Conservation (phyloP, 2,113 vertebrate species). For the Tenrec ecaudatus region DNA sequence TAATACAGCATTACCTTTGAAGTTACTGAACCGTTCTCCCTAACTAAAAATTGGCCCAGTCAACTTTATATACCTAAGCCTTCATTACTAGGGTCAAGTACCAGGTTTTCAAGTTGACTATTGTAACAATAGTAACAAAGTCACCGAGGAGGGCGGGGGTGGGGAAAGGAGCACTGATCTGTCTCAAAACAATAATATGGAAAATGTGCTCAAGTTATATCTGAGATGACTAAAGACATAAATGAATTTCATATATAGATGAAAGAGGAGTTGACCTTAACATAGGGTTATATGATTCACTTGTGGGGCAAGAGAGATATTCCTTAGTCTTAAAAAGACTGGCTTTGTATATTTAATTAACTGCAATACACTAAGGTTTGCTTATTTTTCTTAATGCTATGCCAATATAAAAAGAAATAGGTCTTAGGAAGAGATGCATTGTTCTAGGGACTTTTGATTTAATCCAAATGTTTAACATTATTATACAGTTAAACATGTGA, state of each 20-base stretch:
- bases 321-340: neutral
- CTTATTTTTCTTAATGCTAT: neutral
- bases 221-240: neutral
- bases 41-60: neutral
- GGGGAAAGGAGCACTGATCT: neutral
- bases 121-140: neutral
- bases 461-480: neutral
- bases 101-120: neutral
- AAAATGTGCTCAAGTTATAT: neutral
- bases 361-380: neutral
- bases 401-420: neutral
- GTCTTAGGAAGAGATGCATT: neutral
- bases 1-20: neutral
- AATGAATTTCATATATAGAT: neutral
- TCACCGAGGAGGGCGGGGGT: neutral
- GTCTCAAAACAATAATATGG: neutral
- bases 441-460: constrained; percentile 1
- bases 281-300: neutral
- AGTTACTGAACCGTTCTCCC: neutral
- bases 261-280: neutral
- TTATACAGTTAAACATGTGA: neutral
- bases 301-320: neutral
- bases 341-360: neutral
- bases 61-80: neutral
- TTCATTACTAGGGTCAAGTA: too few species aligned